Evolutionary conservation across 2,888 invertebrate species (phyloP), one percentile per base, ranked within the genome.

Genomic region (Hydrotaea cyrtoneurina): DNA sequence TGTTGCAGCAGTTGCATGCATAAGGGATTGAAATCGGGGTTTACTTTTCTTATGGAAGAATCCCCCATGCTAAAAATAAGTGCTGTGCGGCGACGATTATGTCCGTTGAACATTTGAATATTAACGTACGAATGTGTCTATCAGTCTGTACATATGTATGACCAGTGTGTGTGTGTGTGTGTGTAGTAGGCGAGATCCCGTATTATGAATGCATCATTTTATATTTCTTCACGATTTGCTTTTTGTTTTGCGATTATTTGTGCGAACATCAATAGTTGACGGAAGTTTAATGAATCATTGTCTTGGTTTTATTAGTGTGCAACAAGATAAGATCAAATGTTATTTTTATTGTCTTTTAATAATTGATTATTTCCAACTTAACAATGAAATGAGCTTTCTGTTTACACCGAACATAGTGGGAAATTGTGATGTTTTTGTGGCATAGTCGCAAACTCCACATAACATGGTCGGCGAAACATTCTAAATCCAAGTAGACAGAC

Each of bases 281-380:
- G 82, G 82, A 82, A 82, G 66, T 82, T 36, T 53, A 82, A 82
- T 82, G 82, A 82, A 59, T 82, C 82, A 82, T 78, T 78, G 23
- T 13, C 57, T 66, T 57, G 31, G 23, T 59, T 75, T 59, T 26
- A 71, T 76, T 76, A 57, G 59, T 80, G 36, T 62, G 21, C 39
- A 75, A 53, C 43, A 23, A 26, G 31, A 72, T 50, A 21, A 46
- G 23, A 69, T 46, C 23, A 39, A 66, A 43, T 43, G 8, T 39
- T 39, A 3, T 21, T 19, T 21, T 3, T 43, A 43, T 21, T 21
- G 66, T 21, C n/a, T 21, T 46, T 23, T 69, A 46, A 69, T 69
- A 69, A 46, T 69, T 15, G 46, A 69, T 46, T 43, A 46, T 13
- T 23, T 46, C 23, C 69, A 46, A 17, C 43, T 17, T 21, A 43